Percentiles rank a stretch among this genome's conserved stretches.
phyloP scores from a whole-genome alignment of 2,797 vertebrate genomes.

The Dallia pectoralis region DNA sequence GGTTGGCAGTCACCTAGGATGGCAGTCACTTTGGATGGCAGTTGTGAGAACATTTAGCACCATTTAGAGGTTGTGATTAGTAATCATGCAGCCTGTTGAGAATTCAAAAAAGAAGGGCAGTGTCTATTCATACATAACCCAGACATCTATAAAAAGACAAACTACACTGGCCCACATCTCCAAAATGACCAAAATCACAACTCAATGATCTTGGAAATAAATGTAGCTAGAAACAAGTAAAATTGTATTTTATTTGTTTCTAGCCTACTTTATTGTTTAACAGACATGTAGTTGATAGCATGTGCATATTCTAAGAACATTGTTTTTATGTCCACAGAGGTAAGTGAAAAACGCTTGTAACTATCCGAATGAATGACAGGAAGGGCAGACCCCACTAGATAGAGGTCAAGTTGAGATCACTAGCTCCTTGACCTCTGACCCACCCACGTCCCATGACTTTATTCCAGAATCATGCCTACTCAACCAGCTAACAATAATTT shows the following conservation, averaged over 20 bases:
- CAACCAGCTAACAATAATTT: background rate
- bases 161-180: conserved; percentile 50
- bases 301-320: background rate
- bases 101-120: conserved; percentile 64
- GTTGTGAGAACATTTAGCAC: background rate
- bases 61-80: conserved; percentile 38
- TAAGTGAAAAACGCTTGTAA: background rate
- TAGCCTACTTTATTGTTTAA: background rate
- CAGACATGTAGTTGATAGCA: background rate
- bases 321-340: background rate
- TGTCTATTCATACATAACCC: conserved; percentile 66
- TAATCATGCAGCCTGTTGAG: conserved; percentile 50
- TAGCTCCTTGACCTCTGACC: conserved; percentile 57
- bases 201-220: background rate
- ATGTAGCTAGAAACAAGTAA: background rate
- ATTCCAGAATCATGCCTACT: conserved; percentile 16
- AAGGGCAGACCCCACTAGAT: conserved; percentile 26
- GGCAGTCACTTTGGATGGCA: conserved; percentile 51
- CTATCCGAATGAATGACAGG: background rate
- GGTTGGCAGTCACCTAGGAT: conserved; percentile 25
- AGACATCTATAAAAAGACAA: conserved; percentile 57
- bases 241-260: background rate
- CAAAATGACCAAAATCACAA: conserved; percentile 18
- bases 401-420: conserved; percentile 51
- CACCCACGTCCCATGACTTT: conserved; percentile 22